phyloP scores from a whole-genome alignment of 2,888 invertebrate species.

The Lithophane socia region DNA sequence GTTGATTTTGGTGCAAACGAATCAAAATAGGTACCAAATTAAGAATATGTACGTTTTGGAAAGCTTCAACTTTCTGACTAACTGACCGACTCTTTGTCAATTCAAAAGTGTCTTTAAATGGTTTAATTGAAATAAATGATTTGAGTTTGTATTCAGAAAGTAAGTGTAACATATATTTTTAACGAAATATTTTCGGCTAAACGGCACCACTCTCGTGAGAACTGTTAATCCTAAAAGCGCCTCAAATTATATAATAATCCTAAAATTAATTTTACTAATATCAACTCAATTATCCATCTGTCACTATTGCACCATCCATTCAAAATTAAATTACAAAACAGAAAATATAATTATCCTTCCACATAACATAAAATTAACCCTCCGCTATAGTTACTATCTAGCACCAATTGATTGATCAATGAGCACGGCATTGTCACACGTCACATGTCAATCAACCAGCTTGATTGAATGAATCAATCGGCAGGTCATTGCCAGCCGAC shows the following conservation, averaged over 20 bases:
- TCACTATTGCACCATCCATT: background rate
- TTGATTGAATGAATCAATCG: conserved; percentile 64
- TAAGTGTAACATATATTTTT: no score
- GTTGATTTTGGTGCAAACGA: no score
- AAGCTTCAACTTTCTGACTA: no score
- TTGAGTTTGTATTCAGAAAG: no score
- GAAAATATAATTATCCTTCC: background rate
- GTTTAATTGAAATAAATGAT: no score
- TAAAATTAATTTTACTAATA: no score
- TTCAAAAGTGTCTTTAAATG: no score
- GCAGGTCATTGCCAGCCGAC: conserved; percentile 58
- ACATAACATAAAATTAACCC: background rate
- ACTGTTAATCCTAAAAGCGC: background rate
- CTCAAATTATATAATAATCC: background rate
- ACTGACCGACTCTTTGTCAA: no score
- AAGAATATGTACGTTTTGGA: no score
- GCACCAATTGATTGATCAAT: conserved; percentile 52
- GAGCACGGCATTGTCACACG: conserved; percentile 45
- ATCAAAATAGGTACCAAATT: no score
- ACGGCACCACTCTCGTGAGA: background rate
- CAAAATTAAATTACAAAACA: background rate
- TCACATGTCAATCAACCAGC: conserved; percentile 66
- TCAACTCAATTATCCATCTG: background rate
- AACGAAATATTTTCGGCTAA: no score
- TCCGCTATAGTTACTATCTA: conserved; percentile 5